Base-by-base conservation (phyloP, 2,113 vertebrate species). In the Chloropsis hardwickii region DNA sequence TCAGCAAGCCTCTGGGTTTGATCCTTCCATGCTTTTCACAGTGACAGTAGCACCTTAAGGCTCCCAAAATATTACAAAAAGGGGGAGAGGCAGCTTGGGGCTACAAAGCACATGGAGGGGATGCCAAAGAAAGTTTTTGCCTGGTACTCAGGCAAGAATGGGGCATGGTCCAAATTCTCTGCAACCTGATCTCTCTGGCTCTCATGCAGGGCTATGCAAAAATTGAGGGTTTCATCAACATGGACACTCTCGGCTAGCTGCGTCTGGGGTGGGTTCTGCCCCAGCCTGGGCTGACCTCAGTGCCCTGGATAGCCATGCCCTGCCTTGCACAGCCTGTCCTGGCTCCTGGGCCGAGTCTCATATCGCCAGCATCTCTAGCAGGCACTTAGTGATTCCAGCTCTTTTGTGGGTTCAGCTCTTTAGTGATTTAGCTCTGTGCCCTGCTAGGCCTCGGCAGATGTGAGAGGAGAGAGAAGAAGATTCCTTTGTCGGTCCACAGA, bases 131-230 rank as follows among this genome's bases (percentile, higher is more conserved):
- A 39, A 74, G 39, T 8, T 47, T 18, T 70, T 57, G 17, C 18
- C 4, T 2, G 13, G 16, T 82, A 48, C 19, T 31, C 13, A 27
- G 48, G 27, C 10, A 66, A n/a, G 67, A 82, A 60, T 0, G 0
- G 22, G 10, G 5, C 14, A 66, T 4, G 13, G 33, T 50, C 83
- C 20, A 83, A 88, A 22, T 42, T 69, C 42, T 92, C 47, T 40
- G 23, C 3, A 9, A 19, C 11, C 69, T 2, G 0, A 14, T 35
- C 16, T 66, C 40, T 40, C 14, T 42, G 29, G 12, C 12, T n/a
- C 2, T 70, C 25, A 60, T 4, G 2, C 47, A 71, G 9, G 9
- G 24, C 28, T 64, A 37, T 42, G 9, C 6, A 81, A 88, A 79
- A 83, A 27, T 23, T 2, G 2, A 80, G 4, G 7, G 15, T 77